Evolutionary conservation across 1,140 invertebrate genomes (phyloP).

Genomic region (Batillaria attramentaria): DNA sequence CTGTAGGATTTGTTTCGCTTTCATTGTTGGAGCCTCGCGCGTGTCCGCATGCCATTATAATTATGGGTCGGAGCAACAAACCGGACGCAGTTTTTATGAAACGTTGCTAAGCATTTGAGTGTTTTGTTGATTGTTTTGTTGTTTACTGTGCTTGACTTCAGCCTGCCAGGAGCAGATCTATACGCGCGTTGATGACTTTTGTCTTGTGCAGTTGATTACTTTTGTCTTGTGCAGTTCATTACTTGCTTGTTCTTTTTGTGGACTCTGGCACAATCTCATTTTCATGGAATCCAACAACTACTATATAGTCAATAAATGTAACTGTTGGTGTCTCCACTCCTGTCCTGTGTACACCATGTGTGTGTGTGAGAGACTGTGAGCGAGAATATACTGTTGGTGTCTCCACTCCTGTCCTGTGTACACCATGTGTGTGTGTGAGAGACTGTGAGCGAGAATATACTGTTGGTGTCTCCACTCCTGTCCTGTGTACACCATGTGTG

Average conservation of each 20-base stretch:
- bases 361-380: neutral
- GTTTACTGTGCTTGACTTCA: neutral
- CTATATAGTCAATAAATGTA: constrained; percentile 29
- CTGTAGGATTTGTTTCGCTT: too few relatives aligned
- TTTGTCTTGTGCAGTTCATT: neutral
- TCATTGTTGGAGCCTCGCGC: too few relatives aligned
- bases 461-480: constrained; percentile 7
- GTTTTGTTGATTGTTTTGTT: neutral
- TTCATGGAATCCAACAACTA: constrained; percentile 20
- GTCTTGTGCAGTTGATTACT: neutral
- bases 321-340: constrained; percentile 2
- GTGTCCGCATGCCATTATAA: too few relatives aligned
- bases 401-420: neutral
- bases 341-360: neutral
- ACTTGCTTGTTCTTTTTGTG: constrained; percentile 15
- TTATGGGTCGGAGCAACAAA: too few relatives aligned
- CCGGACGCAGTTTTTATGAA: too few relatives aligned
- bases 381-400: too few relatives aligned
- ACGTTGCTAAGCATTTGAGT: too few relatives aligned
- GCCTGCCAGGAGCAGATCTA: constrained; percentile 26
- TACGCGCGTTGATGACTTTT: neutral
- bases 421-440: neutral
- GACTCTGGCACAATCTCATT: constrained; percentile 23
- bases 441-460: neutral
- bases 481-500: too few relatives aligned